Evolutionary conservation across 2,113 vertebrate species (phyloP).

Genomic region (Dolichallabes microphthalmus): DNA sequence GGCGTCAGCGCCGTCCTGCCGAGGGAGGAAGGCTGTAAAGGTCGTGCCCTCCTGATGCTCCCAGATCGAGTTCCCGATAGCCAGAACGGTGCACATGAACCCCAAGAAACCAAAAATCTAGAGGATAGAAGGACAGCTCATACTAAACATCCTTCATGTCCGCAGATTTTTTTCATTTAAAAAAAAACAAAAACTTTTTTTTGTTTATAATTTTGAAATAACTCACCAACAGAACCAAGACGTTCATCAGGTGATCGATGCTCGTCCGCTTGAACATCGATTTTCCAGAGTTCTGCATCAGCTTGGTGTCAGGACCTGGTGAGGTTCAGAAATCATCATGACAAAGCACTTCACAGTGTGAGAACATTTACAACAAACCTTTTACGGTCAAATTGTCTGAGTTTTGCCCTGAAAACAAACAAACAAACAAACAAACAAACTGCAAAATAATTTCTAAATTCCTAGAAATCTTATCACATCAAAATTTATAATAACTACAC

Average conservation of each 20-base stretch:
- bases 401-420: not conserved
- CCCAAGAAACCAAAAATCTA: slow-evolving; percentile 89
- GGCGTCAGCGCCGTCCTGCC: slow-evolving; percentile 66
- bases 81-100: slow-evolving; percentile 81
- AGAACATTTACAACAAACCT: not conserved
- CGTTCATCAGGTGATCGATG: slow-evolving; percentile 88
- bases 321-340: not conserved
- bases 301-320: slow-evolving; percentile 88
- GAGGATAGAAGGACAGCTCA: not conserved
- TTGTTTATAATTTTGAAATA: not conserved
- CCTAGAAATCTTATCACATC: not conserved
- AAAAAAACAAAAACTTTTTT: not conserved
- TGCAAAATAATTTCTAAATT: not conserved
- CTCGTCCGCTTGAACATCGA: slow-evolving; percentile 84
- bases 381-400: not conserved
- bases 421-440: not conserved
- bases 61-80: slow-evolving; percentile 86
- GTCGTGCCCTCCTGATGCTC: slow-evolving; percentile 75
- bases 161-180: not conserved
- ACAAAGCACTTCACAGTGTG: not conserved
- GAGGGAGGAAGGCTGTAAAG: slow-evolving; percentile 84
- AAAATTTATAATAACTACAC: not conserved
- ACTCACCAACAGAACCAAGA: slow-evolving; percentile 86
- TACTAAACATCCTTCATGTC: not conserved
- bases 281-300: slow-evolving; percentile 95